These are phyloP conservation scores for Megathymus violae DNA, from an alignment of 1,140 invertebrate genomes.

Conservation along the genomic window DNA sequence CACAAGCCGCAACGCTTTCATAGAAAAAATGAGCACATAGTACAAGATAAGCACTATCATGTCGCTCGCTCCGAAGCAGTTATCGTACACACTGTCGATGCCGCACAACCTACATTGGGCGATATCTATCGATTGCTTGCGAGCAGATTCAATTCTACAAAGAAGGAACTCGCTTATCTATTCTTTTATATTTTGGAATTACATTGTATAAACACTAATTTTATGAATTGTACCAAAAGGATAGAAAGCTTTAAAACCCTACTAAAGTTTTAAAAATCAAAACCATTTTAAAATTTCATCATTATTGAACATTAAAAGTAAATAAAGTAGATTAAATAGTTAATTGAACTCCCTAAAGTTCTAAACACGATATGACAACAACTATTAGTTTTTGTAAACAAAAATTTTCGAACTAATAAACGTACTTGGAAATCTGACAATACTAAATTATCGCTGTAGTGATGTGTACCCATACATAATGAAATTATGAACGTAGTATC, in stretches of 20 bases:
- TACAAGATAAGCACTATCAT: constrained; percentile 58
- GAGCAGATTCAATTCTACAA: not conserved
- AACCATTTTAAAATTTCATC: too few species aligned
- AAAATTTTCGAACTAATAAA: too few species aligned
- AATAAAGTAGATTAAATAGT: too few species aligned
- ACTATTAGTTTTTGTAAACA: too few species aligned
- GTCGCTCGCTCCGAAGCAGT: constrained; percentile 45
- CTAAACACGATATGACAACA: too few species aligned
- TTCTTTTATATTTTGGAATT: not conserved
- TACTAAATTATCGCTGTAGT: not conserved
- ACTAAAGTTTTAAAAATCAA: too few species aligned
- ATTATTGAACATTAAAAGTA: too few species aligned
- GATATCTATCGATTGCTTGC: constrained; percentile 17
- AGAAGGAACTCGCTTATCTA: constrained; percentile 15
- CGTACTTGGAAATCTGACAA: not conserved
- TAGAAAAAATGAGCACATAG: constrained; percentile 58
- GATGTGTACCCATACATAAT: constrained; percentile 1
- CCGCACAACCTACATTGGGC: constrained; percentile 28
- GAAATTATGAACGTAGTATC: constrained; percentile 11
- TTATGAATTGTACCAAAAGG: too few species aligned
- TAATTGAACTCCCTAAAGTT: too few species aligned
- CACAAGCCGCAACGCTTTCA: constrained; percentile 45
- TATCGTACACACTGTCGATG: constrained; percentile 33
- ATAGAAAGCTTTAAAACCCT: too few species aligned
- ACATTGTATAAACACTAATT: too few species aligned